A percentile compares a stretch with the other conserved stretches of the same genome.
These are phyloP conservation scores for Dasyprocta punctata DNA, from an alignment of 2,113 vertebrate genomes.

Conservation along the genomic window DNA sequence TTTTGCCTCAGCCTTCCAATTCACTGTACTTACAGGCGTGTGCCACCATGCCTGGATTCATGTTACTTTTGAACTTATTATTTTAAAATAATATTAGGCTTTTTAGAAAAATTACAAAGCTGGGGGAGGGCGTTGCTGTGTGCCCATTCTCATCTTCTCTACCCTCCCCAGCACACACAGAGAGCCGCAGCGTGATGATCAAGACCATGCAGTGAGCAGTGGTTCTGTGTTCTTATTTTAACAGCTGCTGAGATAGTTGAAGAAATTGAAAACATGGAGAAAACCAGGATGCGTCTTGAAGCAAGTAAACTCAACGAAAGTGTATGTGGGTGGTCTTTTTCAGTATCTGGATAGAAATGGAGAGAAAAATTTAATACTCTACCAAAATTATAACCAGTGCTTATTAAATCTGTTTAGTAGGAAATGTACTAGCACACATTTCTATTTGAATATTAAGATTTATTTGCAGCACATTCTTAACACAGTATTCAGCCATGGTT, in stretches of 20 bases:
- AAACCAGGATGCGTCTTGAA: slow-evolving; percentile 88
- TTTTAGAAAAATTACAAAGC: slow-evolving; percentile 20
- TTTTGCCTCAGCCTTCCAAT: background rate
- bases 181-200: background rate
- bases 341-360: background rate
- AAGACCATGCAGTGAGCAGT: slow-evolving; percentile 6
- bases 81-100: slow-evolving; percentile 31
- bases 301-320: slow-evolving; percentile 76
- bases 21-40: background rate
- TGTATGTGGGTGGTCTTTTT: slow-evolving; percentile 49
- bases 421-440: background rate
- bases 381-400: slow-evolving; percentile 4
- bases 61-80: background rate
- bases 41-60: background rate
- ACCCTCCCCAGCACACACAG: background rate
- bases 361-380: background rate
- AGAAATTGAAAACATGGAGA: slow-evolving; percentile 94
- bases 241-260: slow-evolving; percentile 93
- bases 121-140: background rate
- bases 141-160: background rate
- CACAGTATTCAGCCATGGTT: background rate
- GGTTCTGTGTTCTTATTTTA: slow-evolving; percentile 67
- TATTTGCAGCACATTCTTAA: slow-evolving; percentile 1
- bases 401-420: background rate
- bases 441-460: slow-evolving; percentile 12